Evolutionary conservation across 2,888 invertebrate species (phyloP), one percentile per base, ranked within the genome.

Genomic region (Abscondita cerata): DNA sequence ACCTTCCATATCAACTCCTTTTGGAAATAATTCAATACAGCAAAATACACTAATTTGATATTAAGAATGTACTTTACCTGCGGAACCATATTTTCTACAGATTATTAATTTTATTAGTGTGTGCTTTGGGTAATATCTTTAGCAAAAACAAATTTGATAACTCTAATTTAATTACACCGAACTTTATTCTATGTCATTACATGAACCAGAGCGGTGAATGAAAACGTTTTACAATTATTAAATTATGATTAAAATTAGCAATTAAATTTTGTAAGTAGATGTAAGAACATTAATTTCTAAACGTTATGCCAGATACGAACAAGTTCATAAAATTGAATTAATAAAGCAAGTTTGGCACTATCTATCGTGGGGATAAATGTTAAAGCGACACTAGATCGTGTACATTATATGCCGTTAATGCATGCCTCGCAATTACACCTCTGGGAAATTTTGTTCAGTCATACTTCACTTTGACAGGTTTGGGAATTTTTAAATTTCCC

Each of bases 321-420:
- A 48, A 56, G 53, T 56, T 59, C 59, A 56, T 51, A 41, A 66
- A 67, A 68, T 68, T 66, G 60, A 67, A 68, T 68, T 67, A 68
- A 65, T 57, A 65, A 64, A 58, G 62, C 64, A 58, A 68, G 64
- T 66, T 67, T 60, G 56, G 59, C 64, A 62, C 56, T 63, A 67
- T 62, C 69, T 66, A 69, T 66, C 62, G 64, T 44, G 66, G 68
- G 66, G 69, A 68, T 70, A 65, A 62, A 57, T n/a, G n/a, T 53
- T 58, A 57, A 62, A 62, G 64, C 61, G 63, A 62, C 63, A 63
- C 64, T 48, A 58, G 67, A 68, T 67, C 68, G 59, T 66, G 65
- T 68, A 68, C 64, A 68, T 70, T 71, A 69, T 72, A 70, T 63
- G 61, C 68, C 70, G 70, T 72, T 72, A 72, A 72, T 72, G 71